Conservation (phyloP, 2,797 vertebrate genomes). For the Cossypha polioptera region DNA sequence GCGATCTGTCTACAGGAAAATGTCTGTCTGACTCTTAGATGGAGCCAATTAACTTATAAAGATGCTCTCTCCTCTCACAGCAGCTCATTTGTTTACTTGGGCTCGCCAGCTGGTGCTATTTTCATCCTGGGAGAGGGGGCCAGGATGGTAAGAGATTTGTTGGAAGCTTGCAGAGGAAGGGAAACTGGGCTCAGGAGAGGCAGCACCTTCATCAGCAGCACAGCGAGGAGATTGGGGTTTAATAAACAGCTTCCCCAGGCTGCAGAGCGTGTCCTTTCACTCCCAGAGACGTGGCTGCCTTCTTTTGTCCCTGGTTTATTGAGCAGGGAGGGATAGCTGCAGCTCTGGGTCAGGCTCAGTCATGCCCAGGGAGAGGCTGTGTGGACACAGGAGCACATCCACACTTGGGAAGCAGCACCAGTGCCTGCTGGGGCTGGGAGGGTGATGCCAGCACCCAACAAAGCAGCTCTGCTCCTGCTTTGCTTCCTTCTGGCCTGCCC, state of each 20-base stretch:
- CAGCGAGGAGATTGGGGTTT: neutral
- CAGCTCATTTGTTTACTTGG: neutral
- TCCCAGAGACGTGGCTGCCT: rapidly evolving
- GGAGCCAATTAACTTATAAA: slow-evolving; percentile 25
- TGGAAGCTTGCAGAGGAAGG: neutral
- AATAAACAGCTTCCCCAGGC: neutral
- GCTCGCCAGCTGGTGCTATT: neutral
- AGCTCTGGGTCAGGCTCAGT: neutral
- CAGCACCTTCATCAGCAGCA: neutral
- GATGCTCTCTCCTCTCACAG: neutral
- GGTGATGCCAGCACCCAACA: neutral
- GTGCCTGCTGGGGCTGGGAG: neutral
- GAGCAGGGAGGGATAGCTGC: neutral
- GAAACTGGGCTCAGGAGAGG: neutral
- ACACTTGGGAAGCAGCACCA: neutral
- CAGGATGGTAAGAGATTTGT: neutral
- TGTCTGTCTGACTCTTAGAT: neutral
- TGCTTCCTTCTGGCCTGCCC: neutral
- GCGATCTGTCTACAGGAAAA: neutral
- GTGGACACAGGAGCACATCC: neutral
- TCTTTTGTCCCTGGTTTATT: neutral
- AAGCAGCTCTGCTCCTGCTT: neutral
- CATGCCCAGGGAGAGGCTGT: rapidly evolving
- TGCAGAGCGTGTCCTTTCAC: neutral
- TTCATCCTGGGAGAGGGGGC: neutral